Percentiles rank a stretch among this genome's conserved stretches.
These are phyloP conservation scores for Ectemnius continuus DNA, from an alignment of 2,888 invertebrate genomes.

Conservation along the genomic window DNA sequence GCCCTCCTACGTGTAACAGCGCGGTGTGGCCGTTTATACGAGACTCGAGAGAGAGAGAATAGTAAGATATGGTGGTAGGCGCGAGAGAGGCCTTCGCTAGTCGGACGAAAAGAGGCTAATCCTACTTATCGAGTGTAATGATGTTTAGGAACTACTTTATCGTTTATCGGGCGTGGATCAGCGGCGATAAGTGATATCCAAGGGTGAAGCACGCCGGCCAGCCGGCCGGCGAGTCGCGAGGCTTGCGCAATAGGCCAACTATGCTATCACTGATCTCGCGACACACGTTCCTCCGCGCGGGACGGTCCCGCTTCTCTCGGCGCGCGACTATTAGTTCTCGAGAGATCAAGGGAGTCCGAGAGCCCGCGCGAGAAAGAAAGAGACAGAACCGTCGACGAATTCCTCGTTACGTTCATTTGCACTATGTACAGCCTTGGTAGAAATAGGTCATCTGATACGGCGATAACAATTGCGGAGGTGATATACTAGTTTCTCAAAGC, in stretches of 20 bases:
- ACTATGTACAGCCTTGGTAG: slow-evolving; percentile 51
- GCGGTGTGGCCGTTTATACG: background rate
- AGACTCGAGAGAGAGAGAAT: background rate
- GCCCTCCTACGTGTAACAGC: too few species aligned
- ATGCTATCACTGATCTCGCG: too few species aligned
- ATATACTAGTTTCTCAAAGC: slow-evolving; percentile 40
- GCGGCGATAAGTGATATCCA: background rate
- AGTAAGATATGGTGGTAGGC: background rate
- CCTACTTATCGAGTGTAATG: background rate
- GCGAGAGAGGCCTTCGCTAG: background rate
- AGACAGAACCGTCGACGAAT: slow-evolving; percentile 1
- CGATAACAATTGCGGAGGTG: slow-evolving; percentile 61
- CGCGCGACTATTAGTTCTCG: too few species aligned
- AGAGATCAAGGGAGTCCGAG: too few species aligned
- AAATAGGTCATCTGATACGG: slow-evolving; percentile 60
- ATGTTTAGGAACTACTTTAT: background rate
- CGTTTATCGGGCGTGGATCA: slow-evolving; percentile 1
- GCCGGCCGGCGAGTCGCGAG: too few species aligned
- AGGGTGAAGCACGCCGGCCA: background rate
- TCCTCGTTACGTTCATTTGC: slow-evolving; percentile 10
- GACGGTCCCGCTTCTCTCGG: too few species aligned
- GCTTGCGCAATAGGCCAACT: too few species aligned
- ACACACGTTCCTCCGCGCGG: too few species aligned
- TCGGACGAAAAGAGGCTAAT: slow-evolving; percentile 1
- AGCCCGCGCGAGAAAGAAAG: background rate